phyloP scores from a whole-genome alignment of 2,888 invertebrate species.

The Bembecia ichneumoniformis region DNA sequence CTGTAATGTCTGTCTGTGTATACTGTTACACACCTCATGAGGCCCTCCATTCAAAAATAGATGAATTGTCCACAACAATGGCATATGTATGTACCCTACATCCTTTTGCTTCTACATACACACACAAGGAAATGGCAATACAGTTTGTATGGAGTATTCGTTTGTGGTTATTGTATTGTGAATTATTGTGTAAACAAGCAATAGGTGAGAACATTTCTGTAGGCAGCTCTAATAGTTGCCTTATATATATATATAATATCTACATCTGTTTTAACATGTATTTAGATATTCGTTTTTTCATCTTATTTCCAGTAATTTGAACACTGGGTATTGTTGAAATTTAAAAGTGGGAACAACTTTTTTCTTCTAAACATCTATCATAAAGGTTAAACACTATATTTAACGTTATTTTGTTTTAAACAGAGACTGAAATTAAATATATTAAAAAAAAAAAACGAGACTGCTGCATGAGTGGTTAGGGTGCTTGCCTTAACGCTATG shows the following conservation, averaged over 20 bases:
- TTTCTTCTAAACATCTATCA: neutral
- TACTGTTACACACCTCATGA: constrained; percentile 3
- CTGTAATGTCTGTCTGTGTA: neutral
- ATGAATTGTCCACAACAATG: constrained; percentile 6
- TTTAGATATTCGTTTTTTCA: neutral
- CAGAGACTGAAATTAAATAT: no score
- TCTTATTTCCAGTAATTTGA: no score
- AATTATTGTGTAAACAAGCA: neutral
- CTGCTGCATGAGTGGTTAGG: no score
- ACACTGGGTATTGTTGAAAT: no score
- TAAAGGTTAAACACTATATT: neutral
- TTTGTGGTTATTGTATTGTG: neutral
- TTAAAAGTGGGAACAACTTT: no score
- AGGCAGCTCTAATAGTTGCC: neutral
- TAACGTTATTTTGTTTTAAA: no score
- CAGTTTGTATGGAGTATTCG: neutral
- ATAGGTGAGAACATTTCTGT: no score
- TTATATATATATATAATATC: neutral
- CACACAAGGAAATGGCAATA: neutral
- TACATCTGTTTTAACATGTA: neutral
- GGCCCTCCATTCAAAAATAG: constrained; percentile 7
- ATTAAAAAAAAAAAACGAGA: no score
- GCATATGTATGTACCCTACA: constrained; percentile 1
- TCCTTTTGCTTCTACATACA: neutral
- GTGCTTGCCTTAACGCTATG: no score